Evolutionary conservation across 2,113 vertebrate species (phyloP).

Genomic region (Esox niger): DNA sequence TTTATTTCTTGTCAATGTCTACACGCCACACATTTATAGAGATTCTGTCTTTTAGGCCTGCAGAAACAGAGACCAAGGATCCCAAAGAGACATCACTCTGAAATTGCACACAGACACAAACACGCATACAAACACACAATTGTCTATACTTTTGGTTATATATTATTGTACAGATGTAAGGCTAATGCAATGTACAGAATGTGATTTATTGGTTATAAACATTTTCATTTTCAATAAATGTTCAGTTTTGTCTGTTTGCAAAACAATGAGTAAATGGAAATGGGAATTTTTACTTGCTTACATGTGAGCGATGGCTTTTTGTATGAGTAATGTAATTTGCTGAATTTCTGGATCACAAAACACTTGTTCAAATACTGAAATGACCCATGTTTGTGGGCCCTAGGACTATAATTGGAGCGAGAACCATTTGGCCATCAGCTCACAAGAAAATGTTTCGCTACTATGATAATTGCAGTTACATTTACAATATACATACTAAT

Average conservation of each 20-base stretch:
- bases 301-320: too few species aligned
- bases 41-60: slow-evolving; percentile 70
- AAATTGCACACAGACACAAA: slow-evolving; percentile 2
- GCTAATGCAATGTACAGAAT: slow-evolving; percentile 3
- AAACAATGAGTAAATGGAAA: background rate
- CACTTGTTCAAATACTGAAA: background rate
- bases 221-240: background rate
- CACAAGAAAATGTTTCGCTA: too few species aligned
- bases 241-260: background rate
- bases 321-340: too few species aligned
- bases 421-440: background rate
- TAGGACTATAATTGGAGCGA: background rate
- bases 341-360: too few species aligned
- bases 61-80: slow-evolving; percentile 37
- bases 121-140: background rate
- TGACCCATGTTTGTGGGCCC: background rate
- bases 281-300: too few species aligned
- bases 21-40: slow-evolving; percentile 75
- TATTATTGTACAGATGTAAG: slow-evolving; percentile 9
- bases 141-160: background rate
- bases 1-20: background rate
- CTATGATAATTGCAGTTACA: too few species aligned
- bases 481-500: too few species aligned
- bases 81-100: slow-evolving; percentile 72
- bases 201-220: background rate